phyloP scores from a whole-genome alignment of 2,113 vertebrate species.

The Eudyptes chrysolophus region DNA sequence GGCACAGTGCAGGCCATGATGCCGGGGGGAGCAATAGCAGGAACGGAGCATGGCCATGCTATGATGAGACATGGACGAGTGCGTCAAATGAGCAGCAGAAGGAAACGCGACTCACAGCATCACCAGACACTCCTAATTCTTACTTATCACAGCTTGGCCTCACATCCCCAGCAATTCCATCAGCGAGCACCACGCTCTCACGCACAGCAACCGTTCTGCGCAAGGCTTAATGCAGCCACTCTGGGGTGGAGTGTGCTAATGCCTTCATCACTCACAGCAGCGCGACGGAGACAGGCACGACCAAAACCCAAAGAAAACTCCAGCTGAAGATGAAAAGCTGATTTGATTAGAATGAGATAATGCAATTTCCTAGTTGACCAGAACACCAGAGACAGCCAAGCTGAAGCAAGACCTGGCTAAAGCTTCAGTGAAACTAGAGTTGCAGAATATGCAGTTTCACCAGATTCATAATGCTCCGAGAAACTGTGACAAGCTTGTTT shows the following conservation, averaged over 20 bases:
- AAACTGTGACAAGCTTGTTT: slow-evolving; percentile 63
- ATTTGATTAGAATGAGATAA: slow-evolving; percentile 9
- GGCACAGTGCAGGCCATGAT: rapidly evolving
- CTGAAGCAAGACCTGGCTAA: slow-evolving; percentile 15
- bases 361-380: slow-evolving; percentile 7
- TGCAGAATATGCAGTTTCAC: background rate
- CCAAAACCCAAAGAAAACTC: background rate
- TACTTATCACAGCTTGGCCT: background rate
- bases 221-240: background rate
- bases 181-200: rapidly evolving
- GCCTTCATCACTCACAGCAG: background rate
- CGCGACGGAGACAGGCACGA: rapidly evolving
- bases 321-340: background rate
- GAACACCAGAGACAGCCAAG: background rate
- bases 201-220: background rate
- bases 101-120: background rate
- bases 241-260: background rate
- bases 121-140: background rate
- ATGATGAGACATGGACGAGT: rapidly evolving
- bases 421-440: background rate
- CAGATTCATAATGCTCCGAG: background rate
- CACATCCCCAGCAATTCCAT: background rate
- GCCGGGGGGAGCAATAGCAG: rapidly evolving
- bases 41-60: rapidly evolving
- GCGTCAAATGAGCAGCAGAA: background rate